A percentile compares a stretch with the other conserved stretches of the same genome.
These are phyloP conservation scores for Poliocrania exsul DNA, from an alignment of 2,797 vertebrate genomes.

Conservation along the genomic window DNA sequence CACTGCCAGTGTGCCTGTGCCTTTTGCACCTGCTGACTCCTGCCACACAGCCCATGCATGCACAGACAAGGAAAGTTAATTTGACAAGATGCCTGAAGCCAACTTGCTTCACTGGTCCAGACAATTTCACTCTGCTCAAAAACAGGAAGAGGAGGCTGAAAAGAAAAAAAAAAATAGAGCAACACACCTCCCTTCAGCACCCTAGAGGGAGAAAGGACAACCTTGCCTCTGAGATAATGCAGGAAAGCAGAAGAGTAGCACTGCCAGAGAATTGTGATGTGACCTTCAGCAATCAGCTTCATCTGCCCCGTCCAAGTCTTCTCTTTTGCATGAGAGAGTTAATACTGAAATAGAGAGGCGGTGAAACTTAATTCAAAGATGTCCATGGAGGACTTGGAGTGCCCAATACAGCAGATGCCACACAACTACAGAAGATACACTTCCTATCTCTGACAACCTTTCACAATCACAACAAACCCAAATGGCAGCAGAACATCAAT, in stretches of 20 bases:
- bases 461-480: neutral
- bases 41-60: fast-evolving
- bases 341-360: neutral
- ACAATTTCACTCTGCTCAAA: neutral
- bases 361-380: neutral
- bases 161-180: neutral
- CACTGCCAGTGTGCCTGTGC: neutral
- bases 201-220: neutral
- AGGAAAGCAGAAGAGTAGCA: neutral
- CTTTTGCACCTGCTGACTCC: neutral
- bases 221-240: neutral
- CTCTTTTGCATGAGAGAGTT: neutral
- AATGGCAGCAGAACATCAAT: fast-evolving
- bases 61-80: neutral
- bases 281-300: neutral
- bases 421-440: fast-evolving
- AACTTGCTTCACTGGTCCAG: neutral
- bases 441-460: neutral
- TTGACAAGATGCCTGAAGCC: neutral
- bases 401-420: neutral
- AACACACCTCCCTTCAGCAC: neutral
- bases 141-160: neutral
- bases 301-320: neutral
- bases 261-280: neutral
- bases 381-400: neutral